Base-by-base conservation (phyloP, 2,113 vertebrate genomes). In the Callionymus lyra region DNA sequence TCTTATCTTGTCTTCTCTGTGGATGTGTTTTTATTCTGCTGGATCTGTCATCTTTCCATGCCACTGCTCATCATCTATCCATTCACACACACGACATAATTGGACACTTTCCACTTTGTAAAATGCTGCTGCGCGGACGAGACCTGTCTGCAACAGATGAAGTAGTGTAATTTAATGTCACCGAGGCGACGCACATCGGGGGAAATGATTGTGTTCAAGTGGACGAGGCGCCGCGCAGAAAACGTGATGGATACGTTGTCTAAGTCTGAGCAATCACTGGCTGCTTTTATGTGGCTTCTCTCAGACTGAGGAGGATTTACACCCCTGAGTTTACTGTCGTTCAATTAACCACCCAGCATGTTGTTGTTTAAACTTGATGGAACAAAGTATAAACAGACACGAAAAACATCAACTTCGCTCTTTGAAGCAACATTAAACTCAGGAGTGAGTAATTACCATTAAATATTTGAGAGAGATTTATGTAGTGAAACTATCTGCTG, bases 141-240 rank as follows among this genome's bases (percentile, higher is more conserved):
- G 46, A 41, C 44, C 42, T 54, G 49, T 15, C 51, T 32, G 48
- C 34, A 43, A 16, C 39, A 13, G 38, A 57, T 64, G 61, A 61
- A 68, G 60, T 15, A 13, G 59, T 4, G 53, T 64, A 60, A 73
- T 74, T 65, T 68, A 46, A 47, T 58, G 52, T 34, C 10, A 3
- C 55, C 34, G 52, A 57, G 53, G 32, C 21, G 12, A 37, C 18
- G 44, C 52, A 42, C 56, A 56, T 56, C 34, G 56, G 47, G 54
- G 42, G 41, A 49, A 64, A 62, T 65, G 56, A 71, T 64, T 79
- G 60, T 50, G 38, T 48, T 64, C 40, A 69, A 72, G 63, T 69
- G 57, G 46, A 31, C 47, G 40, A 18, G 42, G 17, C 14, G 19
- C 56, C 43, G 34, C 40, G 12, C 27, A 35, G 53, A 65, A n/a